phyloP scores from a whole-genome alignment of 2,797 vertebrate species.

The Tangara arthus region DNA sequence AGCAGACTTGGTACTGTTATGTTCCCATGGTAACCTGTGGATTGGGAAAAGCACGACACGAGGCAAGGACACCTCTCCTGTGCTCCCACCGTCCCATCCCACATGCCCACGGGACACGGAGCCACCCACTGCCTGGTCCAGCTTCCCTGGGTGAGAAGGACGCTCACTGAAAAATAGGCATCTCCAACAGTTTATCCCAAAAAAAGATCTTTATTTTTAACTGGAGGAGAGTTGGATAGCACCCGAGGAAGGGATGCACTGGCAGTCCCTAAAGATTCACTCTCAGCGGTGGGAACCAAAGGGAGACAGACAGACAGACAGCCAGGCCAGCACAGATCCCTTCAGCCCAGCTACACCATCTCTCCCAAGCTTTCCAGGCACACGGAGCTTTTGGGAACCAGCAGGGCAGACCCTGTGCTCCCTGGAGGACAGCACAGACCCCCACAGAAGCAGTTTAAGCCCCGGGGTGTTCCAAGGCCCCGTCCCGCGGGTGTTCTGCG shows the following conservation, averaged over 20 bases:
- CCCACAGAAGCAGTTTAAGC: neutral
- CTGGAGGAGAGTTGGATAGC: neutral
- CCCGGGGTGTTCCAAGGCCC: fast-evolving
- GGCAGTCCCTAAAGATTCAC: neutral
- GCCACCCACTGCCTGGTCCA: neutral
- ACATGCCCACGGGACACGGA: fast-evolving
- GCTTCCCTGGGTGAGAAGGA: neutral
- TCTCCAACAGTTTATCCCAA: neutral
- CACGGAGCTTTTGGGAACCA: fast-evolving
- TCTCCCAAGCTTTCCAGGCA: neutral
- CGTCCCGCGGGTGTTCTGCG: neutral
- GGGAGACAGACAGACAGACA: neutral
- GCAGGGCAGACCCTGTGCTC: neutral
- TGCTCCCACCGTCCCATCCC: neutral
- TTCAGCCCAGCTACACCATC: neutral
- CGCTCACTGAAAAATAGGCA: neutral
- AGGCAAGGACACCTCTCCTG: neutral
- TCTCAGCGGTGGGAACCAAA: neutral
- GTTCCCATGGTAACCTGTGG: neutral
- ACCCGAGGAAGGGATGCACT: fast-evolving
- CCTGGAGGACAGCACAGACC: fast-evolving
- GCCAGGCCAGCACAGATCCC: neutral
- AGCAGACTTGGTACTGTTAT: neutral
- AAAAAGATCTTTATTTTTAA: neutral
- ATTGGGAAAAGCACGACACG: neutral